Evolutionary conservation across 2,797 vertebrate species (phyloP).

Genomic region (Gastrophryne carolinensis): DNA sequence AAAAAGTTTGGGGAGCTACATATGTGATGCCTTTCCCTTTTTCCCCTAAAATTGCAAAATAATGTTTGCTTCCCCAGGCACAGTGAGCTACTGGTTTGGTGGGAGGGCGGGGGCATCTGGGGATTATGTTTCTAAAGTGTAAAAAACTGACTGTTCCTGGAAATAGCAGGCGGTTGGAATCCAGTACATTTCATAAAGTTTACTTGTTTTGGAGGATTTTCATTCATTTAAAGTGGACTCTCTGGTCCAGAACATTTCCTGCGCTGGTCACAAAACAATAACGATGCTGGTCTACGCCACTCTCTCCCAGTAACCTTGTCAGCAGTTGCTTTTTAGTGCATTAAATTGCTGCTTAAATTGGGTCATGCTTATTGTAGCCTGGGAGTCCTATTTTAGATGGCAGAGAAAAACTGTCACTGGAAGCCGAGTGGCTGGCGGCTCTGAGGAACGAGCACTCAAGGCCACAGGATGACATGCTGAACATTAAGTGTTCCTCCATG

Average conservation of each 20-base stretch:
- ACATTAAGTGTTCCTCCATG: neutral
- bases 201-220: no score
- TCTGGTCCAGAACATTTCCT: neutral
- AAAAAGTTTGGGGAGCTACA: no score
- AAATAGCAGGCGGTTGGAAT: no score
- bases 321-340: slow-evolving; percentile 13
- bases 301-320: slow-evolving; percentile 22
- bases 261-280: neutral
- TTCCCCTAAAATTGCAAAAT: no score
- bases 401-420: neutral
- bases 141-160: no score
- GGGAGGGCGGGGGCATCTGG: no score
- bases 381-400: slow-evolving; percentile 7
- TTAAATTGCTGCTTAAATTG: slow-evolving; percentile 34
- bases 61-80: no score
- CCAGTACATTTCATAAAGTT: no score
- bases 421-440: slow-evolving; percentile 11
- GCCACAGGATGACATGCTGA: slow-evolving; percentile 4
- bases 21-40: no score
- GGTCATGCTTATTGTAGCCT: slow-evolving; percentile 31
- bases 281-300: neutral
- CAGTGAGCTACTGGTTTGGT: no score
- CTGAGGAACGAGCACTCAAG: neutral
- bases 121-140: no score
- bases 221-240: neutral